Conservation (phyloP, 2,797 vertebrate species). For the Crax fasciolata region DNA sequence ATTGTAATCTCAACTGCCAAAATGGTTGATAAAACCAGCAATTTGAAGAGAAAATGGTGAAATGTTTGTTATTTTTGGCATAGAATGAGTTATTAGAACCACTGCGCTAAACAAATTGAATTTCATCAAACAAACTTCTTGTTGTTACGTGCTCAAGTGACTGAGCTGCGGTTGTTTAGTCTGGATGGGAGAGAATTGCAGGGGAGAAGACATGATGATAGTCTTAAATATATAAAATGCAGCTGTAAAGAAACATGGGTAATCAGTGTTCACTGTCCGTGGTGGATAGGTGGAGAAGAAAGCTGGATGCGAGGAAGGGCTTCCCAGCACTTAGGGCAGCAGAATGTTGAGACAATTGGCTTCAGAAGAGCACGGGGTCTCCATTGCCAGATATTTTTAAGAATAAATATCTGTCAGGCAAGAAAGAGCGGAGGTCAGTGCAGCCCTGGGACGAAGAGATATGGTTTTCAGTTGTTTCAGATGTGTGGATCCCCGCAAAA, state of each 20-base stretch:
- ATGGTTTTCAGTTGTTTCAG: background rate
- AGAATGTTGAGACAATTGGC: background rate
- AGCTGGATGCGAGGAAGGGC: background rate
- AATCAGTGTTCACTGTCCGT: background rate
- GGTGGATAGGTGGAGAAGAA: background rate
- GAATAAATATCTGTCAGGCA: background rate
- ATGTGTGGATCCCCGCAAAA: background rate
- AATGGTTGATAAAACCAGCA: conserved; percentile 39
- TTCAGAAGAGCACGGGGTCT: background rate
- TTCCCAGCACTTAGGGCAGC: background rate
- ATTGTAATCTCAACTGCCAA: conserved; percentile 39
- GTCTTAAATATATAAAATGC: background rate
- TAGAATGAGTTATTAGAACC: conserved; percentile 17
- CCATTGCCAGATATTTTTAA: background rate
- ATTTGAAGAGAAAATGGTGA: conserved; percentile 29
- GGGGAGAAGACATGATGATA: conserved; percentile 1
- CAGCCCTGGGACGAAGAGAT: background rate
- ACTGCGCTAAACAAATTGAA: conserved; percentile 4
- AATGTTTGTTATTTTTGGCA: conserved; percentile 64
- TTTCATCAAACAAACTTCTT: conserved; percentile 39
- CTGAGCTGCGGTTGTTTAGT: conserved; percentile 40
- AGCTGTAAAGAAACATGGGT: background rate
- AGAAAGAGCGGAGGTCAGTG: background rate
- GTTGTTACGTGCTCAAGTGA: conserved; percentile 12
- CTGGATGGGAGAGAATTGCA: background rate